A percentile compares a stretch with the other conserved stretches of the same genome.
Conservation (phyloP, 2,113 vertebrate species). For the Kryptolebias marmoratus region DNA sequence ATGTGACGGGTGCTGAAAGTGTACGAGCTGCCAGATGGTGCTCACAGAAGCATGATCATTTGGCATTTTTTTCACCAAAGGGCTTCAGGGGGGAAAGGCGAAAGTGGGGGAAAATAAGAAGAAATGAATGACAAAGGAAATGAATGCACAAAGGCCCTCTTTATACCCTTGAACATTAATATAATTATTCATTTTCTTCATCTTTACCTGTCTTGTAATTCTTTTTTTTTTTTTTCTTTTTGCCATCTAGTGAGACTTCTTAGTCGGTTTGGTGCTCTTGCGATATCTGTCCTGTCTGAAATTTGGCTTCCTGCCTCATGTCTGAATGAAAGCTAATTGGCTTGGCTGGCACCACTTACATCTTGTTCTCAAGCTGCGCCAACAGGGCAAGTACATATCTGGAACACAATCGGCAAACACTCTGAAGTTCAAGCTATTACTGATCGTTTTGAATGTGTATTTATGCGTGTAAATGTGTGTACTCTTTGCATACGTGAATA, state of each 20-base stretch:
- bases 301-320: constrained; percentile 54
- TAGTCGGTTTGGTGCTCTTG: neutral
- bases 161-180: constrained; percentile 4
- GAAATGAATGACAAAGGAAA: constrained; percentile 33
- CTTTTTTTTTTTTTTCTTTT: neutral
- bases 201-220: constrained; percentile 5
- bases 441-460: constrained; percentile 20
- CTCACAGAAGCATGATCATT: constrained; percentile 79
- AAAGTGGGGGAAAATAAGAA: constrained; percentile 24
- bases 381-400: constrained; percentile 56
- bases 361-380: constrained; percentile 64
- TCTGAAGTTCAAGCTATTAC: constrained; percentile 45
- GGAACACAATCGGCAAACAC: constrained; percentile 49
- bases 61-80: constrained; percentile 75
- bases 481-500: constrained; percentile 16
- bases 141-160: constrained; percentile 19
- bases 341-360: constrained; percentile 59
- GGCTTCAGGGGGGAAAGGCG: constrained; percentile 61
- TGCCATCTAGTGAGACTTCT: neutral
- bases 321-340: constrained; percentile 71
- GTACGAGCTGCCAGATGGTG: constrained; percentile 80
- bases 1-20: constrained; percentile 70
- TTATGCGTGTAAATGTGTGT: constrained; percentile 1
- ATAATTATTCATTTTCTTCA: neutral
- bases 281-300: constrained; percentile 43